Base-by-base conservation (phyloP, 2,113 vertebrate species). In the Epinephelus fuscoguttatus region DNA sequence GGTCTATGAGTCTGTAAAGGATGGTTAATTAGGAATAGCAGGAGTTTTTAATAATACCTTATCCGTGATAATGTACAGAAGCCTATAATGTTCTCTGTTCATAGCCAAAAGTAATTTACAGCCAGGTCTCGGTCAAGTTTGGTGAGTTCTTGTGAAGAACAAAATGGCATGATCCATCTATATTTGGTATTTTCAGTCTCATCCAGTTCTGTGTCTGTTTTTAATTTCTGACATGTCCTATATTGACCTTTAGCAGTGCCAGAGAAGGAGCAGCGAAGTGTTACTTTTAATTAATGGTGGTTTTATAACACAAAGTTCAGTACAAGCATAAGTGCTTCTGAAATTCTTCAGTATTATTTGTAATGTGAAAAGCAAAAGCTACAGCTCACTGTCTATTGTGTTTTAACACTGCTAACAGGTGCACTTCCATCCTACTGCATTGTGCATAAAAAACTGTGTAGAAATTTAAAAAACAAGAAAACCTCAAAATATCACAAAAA, bases 11-110 rank as follows among this genome's bases (percentile, higher is more conserved):
- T 70, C 70, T 85, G 15, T 37, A 40, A n/a, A 40, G 13, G 3
- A 59, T 53, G 12, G 19, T 53, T 78, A 40, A 70, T 76, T 62
- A 62, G 70, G 12, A 18, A 77, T 64, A 25, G 63, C 8, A 25
- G 10, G 21, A 47, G 40, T 60, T 63, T 83, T 81, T 81, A 4
- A 71, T 49, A 47, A 77, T 64, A 75, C 3, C 19, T 52, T 61
- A 42, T 52, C 70, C 55, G 70, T 75, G 5, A 67, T 64, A 75
- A 49, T 85, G 8, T 23, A 63, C 17, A 14, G 10, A 75, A 17
- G 19, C 15, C 49, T 40, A 1, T 30, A 40, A 50, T 75, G 49
- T 25, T 52, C 42, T 66, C 27, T 30, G 56, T 42, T 19, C 1
- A 75, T 8, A 60, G 7, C 13, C 17, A 42, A 0, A 40, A 30